Evolutionary conservation across 64 coral and sea anemone species (phyloP).

Genomic region (Stichodactyla mertensii): DNA sequence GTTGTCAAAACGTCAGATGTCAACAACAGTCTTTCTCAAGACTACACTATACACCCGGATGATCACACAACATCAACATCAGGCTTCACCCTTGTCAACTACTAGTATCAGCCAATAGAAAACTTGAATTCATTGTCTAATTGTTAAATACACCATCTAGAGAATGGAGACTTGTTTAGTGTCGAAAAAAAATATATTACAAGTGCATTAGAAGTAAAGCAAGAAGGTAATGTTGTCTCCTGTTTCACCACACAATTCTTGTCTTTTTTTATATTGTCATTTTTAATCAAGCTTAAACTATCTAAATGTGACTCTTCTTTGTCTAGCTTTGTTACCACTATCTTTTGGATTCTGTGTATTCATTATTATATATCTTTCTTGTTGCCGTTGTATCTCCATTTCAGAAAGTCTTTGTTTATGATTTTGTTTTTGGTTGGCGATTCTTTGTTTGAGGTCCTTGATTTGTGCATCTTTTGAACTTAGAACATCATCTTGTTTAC

Average conservation of each 20-base stretch:
- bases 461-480: constrained; percentile 96
- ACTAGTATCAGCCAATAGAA: too few relatives aligned
- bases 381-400: constrained; percentile 81
- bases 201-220: not conserved
- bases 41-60: too few relatives aligned
- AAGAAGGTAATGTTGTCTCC: not conserved
- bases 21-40: too few relatives aligned
- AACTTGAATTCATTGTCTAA: too few relatives aligned
- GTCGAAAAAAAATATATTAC: too few relatives aligned
- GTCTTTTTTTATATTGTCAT: not conserved
- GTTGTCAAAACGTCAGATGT: too few relatives aligned
- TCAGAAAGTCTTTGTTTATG: constrained; percentile 86
- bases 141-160: too few relatives aligned
- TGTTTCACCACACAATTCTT: not conserved
- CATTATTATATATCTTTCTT: constrained; percentile 85
- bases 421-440: constrained; percentile 75
- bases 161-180: too few relatives aligned
- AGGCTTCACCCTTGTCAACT: too few relatives aligned
- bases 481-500: constrained; percentile 84
- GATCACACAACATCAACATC: too few relatives aligned
- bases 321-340: constrained; percentile 38
- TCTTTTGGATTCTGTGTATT: constrained; percentile 54
- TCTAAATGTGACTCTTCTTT: constrained; percentile 76
- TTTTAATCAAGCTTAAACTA: not conserved
- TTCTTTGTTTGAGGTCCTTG: constrained; percentile 75